A percentile compares a stretch with the other conserved stretches of the same genome.
Evolutionary conservation across 2,797 vertebrate species (phyloP).

Genomic region (Macropodus opercularis): DNA sequence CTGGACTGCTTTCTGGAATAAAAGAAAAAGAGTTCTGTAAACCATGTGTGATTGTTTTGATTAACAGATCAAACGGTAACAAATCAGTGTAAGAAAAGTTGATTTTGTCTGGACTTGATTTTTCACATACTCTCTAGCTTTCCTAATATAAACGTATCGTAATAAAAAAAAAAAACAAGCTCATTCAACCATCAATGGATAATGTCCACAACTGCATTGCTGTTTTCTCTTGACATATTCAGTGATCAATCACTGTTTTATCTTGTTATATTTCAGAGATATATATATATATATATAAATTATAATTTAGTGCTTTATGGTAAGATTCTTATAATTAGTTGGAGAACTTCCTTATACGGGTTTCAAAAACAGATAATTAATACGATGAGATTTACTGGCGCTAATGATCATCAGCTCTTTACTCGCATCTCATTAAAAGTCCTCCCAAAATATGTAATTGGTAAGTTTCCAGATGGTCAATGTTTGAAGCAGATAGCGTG

Average conservation of each 20-base stretch:
- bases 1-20: constrained; percentile 80
- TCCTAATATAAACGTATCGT: no score
- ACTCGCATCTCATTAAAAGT: constrained; percentile 33
- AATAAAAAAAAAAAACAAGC: no score
- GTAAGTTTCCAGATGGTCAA: constrained; percentile 15
- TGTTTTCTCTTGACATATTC: no score
- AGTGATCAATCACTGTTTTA: no score
- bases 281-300: no score
- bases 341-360: constrained; percentile 21
- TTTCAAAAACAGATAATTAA: constrained; percentile 36
- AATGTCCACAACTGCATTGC: no score
- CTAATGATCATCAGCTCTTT: constrained; percentile 11
- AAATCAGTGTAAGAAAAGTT: no score
- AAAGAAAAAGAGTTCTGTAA: constrained; percentile 64
- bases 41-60: constrained; percentile 5
- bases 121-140: no score
- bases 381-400: constrained; percentile 23
- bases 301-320: constrained; percentile 2
- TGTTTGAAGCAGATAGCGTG: constrained; percentile 20
- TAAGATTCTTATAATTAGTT: constrained; percentile 27
- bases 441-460: constrained; percentile 19
- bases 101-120: no score
- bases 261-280: no score
- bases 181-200: no score
- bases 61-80: no score